Percentiles rank a stretch among this genome's conserved stretches.
phyloP scores from a whole-genome alignment of 2,113 vertebrate species.

The Podarcis cretensis region DNA sequence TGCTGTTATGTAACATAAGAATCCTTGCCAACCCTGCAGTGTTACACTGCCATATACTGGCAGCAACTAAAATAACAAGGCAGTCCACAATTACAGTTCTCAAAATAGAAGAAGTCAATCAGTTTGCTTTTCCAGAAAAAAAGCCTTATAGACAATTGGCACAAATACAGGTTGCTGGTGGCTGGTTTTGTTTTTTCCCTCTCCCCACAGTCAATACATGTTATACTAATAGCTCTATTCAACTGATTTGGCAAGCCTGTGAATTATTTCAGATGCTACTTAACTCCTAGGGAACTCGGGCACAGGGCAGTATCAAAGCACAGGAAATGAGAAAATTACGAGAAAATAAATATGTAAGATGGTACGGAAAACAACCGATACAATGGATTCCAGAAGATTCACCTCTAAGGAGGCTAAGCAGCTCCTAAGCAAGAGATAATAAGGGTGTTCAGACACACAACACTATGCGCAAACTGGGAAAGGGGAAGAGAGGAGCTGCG shows the following conservation, averaged over 20 bases:
- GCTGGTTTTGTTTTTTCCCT: neutral
- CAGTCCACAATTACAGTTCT: neutral
- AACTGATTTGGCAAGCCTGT: neutral
- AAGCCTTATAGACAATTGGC: neutral
- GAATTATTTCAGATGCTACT: constrained; percentile 5
- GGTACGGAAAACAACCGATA: neutral
- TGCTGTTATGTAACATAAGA: neutral
- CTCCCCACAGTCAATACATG: neutral
- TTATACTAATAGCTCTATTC: neutral
- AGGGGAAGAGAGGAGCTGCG: no score
- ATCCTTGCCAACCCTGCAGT: neutral
- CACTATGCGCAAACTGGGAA: neutral
- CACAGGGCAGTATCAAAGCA: neutral
- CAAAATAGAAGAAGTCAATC: constrained; percentile 2
- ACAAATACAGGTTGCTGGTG: neutral
- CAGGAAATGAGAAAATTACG: neutral
- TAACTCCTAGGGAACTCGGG: neutral
- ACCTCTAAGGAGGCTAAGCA: neutral
- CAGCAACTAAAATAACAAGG: neutral
- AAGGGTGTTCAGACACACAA: neutral
- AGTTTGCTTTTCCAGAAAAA: neutral
- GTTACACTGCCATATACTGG: constrained; percentile 59
- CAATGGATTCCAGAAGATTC: neutral
- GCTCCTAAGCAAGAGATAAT: neutral
- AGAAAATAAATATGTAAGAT: neutral